A percentile compares a stretch with the other conserved stretches of the same genome.
phyloP scores from a whole-genome alignment of 2,113 vertebrate genomes.

The Tragulus kanchil region DNA sequence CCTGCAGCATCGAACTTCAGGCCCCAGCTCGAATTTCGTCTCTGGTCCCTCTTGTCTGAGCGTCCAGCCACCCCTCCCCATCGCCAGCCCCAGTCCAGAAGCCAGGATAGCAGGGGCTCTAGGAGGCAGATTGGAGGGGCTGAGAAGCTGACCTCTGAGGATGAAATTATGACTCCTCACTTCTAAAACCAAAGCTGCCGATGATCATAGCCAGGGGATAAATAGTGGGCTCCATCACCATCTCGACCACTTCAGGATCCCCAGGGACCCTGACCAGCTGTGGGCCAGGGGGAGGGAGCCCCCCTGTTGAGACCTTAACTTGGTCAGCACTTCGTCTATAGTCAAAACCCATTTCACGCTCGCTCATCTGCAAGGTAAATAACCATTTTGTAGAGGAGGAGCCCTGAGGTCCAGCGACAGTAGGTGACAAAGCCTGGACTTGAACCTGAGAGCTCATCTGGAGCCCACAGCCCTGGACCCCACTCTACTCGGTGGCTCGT shows the following conservation, averaged over 20 bases:
- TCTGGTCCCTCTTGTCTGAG: too few relatives aligned
- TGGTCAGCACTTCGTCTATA: rapidly evolving
- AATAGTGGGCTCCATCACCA: background rate
- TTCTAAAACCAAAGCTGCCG: background rate
- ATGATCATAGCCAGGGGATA: too few relatives aligned
- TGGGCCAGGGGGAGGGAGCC: background rate
- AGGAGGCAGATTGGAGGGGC: background rate
- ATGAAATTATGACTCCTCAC: background rate
- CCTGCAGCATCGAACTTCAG: background rate
- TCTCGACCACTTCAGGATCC: background rate
- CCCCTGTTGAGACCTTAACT: too few relatives aligned
- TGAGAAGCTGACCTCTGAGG: background rate
- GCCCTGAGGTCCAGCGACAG: background rate
- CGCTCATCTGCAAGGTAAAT: rapidly evolving
- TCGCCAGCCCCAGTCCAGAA: background rate
- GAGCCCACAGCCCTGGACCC: background rate
- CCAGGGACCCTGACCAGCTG: background rate
- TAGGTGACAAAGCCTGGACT: background rate
- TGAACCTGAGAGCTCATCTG: background rate
- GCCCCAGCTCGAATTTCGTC: background rate
- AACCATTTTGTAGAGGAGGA: background rate
- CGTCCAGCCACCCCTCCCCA: background rate
- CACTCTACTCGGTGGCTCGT: too few relatives aligned
- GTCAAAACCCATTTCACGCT: background rate
- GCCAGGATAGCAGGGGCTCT: background rate